Percentiles rank a stretch among this genome's conserved stretches.
Conservation (phyloP, 2,888 invertebrate species). For the Lepidocyrtoides sp. region DNA sequence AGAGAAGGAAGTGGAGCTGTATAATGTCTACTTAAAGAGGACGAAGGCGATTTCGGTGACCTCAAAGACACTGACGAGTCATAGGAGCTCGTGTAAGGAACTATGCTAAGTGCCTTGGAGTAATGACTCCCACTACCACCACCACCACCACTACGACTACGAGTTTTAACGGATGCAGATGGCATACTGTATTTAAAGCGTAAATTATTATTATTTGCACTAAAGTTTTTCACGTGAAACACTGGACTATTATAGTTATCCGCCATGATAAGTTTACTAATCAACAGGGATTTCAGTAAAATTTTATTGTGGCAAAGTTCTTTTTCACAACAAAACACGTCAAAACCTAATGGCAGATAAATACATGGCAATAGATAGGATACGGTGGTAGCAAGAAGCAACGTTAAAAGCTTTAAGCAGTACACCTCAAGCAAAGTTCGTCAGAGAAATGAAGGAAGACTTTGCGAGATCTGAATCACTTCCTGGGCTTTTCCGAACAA, state of each 20-base stretch:
- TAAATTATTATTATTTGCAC: conserved; percentile 59
- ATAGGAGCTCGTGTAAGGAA: conserved; percentile 63
- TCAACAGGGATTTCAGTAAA: neutral
- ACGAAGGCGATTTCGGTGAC: conserved; percentile 55
- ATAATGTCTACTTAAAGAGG: conserved; percentile 46
- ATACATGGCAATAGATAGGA: neutral
- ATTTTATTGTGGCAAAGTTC: neutral
- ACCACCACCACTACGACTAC: conserved; percentile 29
- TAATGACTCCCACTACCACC: conserved; percentile 5
- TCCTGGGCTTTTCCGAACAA: conserved; percentile 39
- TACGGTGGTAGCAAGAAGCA: too few species aligned
- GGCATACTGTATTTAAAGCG: conserved; percentile 76
- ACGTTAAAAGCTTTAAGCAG: neutral
- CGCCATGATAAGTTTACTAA: conserved; percentile 46
- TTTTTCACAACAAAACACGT: neutral
- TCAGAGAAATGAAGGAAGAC: neutral
- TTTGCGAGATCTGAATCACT: neutral
- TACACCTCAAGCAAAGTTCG: neutral
- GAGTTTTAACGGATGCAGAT: conserved; percentile 24
- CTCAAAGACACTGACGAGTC: neutral
- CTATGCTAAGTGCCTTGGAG: conserved; percentile 59
- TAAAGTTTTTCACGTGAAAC: conserved; percentile 76
- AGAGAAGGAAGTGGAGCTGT: conserved; percentile 52
- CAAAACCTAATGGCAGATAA: neutral
- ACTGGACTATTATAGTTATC: conserved; percentile 57